phyloP scores from a whole-genome alignment of 2,113 vertebrate genomes.

The Salminus brasiliensis region DNA sequence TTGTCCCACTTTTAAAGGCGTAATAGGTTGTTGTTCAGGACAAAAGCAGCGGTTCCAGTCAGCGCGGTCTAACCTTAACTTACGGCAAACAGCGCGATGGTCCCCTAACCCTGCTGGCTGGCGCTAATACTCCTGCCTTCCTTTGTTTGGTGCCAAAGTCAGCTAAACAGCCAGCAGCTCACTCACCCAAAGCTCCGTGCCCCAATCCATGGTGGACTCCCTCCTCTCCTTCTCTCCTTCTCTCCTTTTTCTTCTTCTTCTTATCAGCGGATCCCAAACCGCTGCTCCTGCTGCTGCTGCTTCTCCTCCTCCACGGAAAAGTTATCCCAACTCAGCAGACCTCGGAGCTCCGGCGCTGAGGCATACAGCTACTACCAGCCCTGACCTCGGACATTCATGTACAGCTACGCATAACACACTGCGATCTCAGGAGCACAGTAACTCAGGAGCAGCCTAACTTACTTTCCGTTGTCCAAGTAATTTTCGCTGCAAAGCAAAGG shows the following conservation, averaged over 20 bases:
- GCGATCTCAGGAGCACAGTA: neutral
- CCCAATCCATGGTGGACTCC: constrained; percentile 79
- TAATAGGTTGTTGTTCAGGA: too few relatives aligned
- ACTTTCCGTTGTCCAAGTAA: constrained; percentile 55
- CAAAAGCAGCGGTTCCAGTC: too few relatives aligned
- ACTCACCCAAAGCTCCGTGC: constrained; percentile 83
- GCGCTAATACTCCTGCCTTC: neutral
- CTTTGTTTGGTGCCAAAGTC: neutral
- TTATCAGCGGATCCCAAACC: constrained; percentile 60
- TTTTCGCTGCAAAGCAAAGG: constrained; percentile 68
- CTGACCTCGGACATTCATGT: neutral
- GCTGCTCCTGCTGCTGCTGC: constrained; percentile 56
- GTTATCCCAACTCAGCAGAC: constrained; percentile 63
- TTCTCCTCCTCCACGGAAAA: constrained; percentile 59
- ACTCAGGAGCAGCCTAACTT: constrained; percentile 38
- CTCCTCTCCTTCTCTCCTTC: too few relatives aligned
- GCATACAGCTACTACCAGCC: neutral
- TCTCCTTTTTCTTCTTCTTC: too few relatives aligned
- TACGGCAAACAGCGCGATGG: too few relatives aligned
- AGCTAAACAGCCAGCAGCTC: neutral
- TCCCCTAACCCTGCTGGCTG: too few relatives aligned
- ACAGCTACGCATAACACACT: constrained; percentile 20
- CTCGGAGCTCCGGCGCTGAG: neutral
- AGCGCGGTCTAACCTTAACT: too few relatives aligned
- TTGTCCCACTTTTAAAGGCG: too few relatives aligned